A percentile compares a stretch with the other conserved stretches of the same genome.
phyloP scores from a whole-genome alignment of 2,113 vertebrate species.

The Oreochromis tanganicae region DNA sequence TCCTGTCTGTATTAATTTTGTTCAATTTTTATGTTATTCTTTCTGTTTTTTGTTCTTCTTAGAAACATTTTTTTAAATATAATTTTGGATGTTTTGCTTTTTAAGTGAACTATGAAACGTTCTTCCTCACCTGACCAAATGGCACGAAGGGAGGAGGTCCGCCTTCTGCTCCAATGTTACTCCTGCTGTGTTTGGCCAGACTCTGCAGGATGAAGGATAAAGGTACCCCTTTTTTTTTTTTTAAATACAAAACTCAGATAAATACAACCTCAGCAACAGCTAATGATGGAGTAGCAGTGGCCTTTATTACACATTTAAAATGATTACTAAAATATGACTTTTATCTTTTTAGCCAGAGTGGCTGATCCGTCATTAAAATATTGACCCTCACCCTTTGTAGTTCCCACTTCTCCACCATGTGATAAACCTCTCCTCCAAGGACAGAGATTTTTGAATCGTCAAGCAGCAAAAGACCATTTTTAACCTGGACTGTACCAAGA shows the following conservation, averaged over 20 bases:
- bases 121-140: conserved; percentile 89
- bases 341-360: neutral
- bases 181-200: conserved; percentile 93
- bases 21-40: neutral
- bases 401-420: conserved; percentile 97
- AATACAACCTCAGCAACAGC: neutral
- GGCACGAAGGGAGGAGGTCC: conserved; percentile 96
- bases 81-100: neutral
- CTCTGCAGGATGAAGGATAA: conserved; percentile 72
- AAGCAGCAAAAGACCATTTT: conserved; percentile 90
- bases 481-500: conserved; percentile 82
- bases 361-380: neutral
- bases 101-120: neutral
- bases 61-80: neutral
- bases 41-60: neutral
- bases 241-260: neutral
- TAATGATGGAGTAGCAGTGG: neutral
- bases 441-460: conserved; percentile 86
- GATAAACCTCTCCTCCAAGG: conserved; percentile 94
- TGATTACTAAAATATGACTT: neutral
- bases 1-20: neutral
- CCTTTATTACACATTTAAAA: neutral
- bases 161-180: conserved; percentile 92
- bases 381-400: conserved; percentile 88
- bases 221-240: neutral